Conservation (phyloP, 2,797 vertebrate genomes). For the Emydoidea blandingii region DNA sequence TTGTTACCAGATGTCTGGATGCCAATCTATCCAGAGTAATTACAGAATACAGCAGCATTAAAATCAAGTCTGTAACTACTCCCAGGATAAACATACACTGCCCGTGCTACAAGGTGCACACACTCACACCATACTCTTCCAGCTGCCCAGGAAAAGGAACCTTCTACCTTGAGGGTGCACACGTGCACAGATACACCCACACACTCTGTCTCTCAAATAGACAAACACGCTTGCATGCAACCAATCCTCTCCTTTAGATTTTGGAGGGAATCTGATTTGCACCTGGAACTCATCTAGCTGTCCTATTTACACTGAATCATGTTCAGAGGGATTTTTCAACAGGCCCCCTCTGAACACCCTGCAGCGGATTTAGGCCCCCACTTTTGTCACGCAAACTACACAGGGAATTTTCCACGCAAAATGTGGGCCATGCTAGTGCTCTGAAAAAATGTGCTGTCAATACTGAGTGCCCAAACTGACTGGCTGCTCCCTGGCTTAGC, state of each 20-base stretch:
- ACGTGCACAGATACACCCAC: background rate
- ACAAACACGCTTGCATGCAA: background rate
- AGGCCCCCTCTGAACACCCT: background rate
- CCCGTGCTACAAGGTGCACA: background rate
- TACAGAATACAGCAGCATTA: constrained; percentile 7
- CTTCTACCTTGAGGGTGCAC: background rate
- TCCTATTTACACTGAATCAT: background rate
- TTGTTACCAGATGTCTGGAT: background rate
- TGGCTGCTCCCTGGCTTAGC: background rate
- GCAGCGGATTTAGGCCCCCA: background rate
- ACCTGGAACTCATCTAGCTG: background rate
- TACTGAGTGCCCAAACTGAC: background rate
- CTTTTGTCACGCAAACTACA: background rate
- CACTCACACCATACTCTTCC: background rate
- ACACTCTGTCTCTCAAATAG: background rate
- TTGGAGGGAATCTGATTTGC: background rate
- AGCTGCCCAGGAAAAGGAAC: background rate
- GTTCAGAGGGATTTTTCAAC: background rate
- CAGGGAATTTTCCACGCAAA: background rate
- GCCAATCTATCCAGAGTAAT: background rate
- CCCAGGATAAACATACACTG: background rate
- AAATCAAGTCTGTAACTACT: background rate
- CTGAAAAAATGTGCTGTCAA: background rate
- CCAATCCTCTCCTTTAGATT: background rate
- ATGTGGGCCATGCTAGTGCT: fast-evolving